Evolutionary conservation across 2,888 invertebrate species (phyloP), one percentile per base, ranked within the genome.

Genomic region (Rhingia campestris): DNA sequence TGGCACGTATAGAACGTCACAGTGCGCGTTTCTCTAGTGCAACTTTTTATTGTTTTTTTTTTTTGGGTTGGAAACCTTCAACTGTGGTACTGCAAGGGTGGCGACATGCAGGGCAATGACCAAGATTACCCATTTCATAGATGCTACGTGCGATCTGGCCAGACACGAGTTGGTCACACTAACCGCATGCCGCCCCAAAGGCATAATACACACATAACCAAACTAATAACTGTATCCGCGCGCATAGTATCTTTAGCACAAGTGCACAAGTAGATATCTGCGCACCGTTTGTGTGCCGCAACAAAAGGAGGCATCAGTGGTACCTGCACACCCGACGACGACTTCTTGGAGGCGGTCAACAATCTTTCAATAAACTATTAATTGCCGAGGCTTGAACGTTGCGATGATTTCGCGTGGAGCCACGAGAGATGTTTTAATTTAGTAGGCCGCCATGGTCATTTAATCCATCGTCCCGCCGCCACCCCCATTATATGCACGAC

Each of bases 381-480:
- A 84, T 84, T 84, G 84, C 84, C 74, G 47, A 22, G 43, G 59
- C 84, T 80, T 84, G 77, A 41, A 72, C 76, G 61, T 51, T 63
- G 69, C 75, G 43, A 79, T 80, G 80, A 74, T 80, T 80, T 75
- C 80, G 84, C 74, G 70, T 84, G 77, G 12, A 45, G 84, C 74
- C 84, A 84, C 74, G 59, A 84, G 70, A 84, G 84, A 84, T 84
- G 84, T 84, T 80, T 84, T 84, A 84, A 84, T 84, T 84, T 84
- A 84, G 70, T 64, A 75, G 84, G 70, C 63, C 70, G 84, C 58
- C 70, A 43, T 49, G 80, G 80, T 54, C 80, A 79, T 80, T 84
- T 74, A 81, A 81, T 76, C 64, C 45, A 3, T 51, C 35, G 12
- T 7, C 10, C 59, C 43, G 9, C 39, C 43, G 53, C 14, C 43